phyloP scores from a whole-genome alignment of 1,140 invertebrate species.

The Nasonia vitripennis region DNA sequence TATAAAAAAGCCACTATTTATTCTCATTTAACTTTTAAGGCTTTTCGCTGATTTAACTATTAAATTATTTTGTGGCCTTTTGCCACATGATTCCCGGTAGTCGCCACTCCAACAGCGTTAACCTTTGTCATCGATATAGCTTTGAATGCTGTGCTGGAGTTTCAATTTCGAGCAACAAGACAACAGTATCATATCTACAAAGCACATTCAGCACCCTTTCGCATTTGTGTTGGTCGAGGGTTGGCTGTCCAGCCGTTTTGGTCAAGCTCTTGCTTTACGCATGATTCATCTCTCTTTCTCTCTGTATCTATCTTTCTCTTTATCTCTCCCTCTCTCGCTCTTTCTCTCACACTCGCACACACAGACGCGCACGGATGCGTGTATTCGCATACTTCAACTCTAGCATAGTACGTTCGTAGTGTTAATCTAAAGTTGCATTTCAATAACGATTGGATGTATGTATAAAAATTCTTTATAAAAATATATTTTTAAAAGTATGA shows the following conservation, averaged over 20 bases:
- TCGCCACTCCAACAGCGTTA: slow-evolving; percentile 42
- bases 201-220: slow-evolving; percentile 50
- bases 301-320: slow-evolving; percentile 21
- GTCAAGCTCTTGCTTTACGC: slow-evolving; percentile 28
- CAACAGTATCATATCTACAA: slow-evolving; percentile 55
- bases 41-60: neutral
- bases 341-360: neutral
- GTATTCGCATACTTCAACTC: neutral
- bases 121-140: slow-evolving; percentile 59
- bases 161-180: slow-evolving; percentile 55
- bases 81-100: slow-evolving; percentile 41
- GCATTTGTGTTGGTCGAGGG: slow-evolving; percentile 40
- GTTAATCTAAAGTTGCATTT: too few species aligned
- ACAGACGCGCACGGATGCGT: neutral
- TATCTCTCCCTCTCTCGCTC: neutral
- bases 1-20: neutral
- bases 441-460: too few species aligned
- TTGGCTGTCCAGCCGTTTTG: slow-evolving; percentile 43
- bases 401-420: neutral
- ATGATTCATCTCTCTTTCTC: slow-evolving; percentile 22
- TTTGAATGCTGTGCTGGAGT: slow-evolving; percentile 50
- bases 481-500: too few species aligned
- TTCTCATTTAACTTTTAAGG: too few species aligned
- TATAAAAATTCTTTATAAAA: too few species aligned
- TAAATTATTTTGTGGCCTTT: slow-evolving; percentile 31